These are phyloP conservation scores for Sialia sialis DNA, from an alignment of 2,113 vertebrate species.

Conservation along the genomic window DNA sequence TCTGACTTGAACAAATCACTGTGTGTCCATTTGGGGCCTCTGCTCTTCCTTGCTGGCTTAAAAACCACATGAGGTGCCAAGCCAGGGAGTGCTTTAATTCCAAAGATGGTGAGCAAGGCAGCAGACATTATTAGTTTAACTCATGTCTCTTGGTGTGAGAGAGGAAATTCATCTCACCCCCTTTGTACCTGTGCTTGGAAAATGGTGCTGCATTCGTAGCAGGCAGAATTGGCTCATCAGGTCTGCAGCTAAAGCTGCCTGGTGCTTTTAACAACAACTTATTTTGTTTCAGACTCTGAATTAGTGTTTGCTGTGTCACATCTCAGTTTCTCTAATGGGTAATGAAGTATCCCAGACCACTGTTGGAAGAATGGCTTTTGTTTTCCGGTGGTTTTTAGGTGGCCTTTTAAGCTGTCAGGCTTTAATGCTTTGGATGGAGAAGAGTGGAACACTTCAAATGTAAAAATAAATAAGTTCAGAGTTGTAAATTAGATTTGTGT, in stretches of 20 bases:
- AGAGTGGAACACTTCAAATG: not conserved
- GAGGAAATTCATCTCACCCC: not conserved
- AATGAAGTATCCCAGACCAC: not conserved
- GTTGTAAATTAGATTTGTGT: not conserved
- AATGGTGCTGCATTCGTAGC: not conserved
- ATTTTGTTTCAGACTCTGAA: not conserved
- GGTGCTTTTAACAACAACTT: not conserved
- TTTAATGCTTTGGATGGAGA: not conserved
- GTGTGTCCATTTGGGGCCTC: not conserved
- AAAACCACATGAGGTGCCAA: not conserved
- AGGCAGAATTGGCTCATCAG: not conserved
- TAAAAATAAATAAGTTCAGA: not conserved
- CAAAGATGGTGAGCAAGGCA: not conserved
- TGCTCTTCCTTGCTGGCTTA: not conserved
- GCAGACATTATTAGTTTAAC: not conserved
- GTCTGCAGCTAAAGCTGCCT: not conserved
- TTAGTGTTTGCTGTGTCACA: not conserved
- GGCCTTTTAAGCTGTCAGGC: not conserved
- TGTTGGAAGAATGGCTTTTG: not conserved
- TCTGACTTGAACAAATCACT: not conserved
- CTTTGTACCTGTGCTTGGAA: not conserved
- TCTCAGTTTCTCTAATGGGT: not conserved
- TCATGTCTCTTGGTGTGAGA: not conserved
- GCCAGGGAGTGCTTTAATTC: not conserved
- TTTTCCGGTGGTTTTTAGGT: not conserved